Percentiles rank a stretch among this genome's conserved stretches.
Conservation (phyloP, 2,888 invertebrate genomes). For the Tricholauxania praeusta region DNA sequence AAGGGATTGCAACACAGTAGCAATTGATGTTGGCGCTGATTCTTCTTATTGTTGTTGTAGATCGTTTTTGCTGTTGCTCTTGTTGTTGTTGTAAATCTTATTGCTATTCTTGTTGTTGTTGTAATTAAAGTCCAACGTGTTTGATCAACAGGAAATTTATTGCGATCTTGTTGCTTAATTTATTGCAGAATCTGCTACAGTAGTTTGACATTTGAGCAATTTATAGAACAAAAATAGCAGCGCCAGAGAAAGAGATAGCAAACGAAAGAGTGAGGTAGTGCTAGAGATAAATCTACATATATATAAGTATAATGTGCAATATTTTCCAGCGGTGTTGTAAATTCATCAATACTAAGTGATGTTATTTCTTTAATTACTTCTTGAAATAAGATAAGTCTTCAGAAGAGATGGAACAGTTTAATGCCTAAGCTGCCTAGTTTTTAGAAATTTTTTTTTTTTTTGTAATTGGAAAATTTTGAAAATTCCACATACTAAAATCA, state of each 20-base stretch:
- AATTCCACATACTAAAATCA: no score
- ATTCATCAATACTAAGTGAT: no score
- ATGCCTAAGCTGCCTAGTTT: no score
- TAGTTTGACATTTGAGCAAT: constrained; percentile 30
- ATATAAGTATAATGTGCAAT: no score
- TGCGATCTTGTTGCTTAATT: constrained; percentile 27
- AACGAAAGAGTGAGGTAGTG: background rate
- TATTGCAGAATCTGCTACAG: constrained; percentile 23
- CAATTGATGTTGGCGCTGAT: background rate
- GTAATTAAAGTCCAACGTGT: constrained; percentile 25
- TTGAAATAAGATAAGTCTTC: no score
- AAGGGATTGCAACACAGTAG: no score
- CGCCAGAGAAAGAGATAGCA: background rate
- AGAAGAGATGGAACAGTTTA: no score
- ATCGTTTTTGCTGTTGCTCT: background rate
- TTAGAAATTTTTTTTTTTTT: no score
- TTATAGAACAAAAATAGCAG: constrained; percentile 5
- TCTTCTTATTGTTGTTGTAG: background rate
- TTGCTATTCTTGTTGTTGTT: background rate
- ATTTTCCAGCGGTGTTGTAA: no score
- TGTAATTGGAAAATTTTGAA: no score
- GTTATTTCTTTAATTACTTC: no score
- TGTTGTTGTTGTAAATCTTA: background rate
- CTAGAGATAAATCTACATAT: no score
- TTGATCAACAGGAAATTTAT: constrained; percentile 29